Base-by-base conservation (phyloP, 1,140 invertebrate genomes). In the Steinernema khuongi region DNA sequence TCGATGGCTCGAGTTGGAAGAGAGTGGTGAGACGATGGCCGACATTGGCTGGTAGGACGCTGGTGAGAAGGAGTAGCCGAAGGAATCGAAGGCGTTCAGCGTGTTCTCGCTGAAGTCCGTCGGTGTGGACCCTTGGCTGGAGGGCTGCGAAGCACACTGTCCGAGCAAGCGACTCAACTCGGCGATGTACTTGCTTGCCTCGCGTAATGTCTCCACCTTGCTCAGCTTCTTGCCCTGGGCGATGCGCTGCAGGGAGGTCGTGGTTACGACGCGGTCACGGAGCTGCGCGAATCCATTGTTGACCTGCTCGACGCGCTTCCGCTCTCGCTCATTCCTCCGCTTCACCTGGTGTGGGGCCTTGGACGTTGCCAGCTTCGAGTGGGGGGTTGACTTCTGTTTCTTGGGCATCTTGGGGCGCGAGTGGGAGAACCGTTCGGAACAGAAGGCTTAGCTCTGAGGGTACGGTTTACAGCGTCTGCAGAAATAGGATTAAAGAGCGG, bases 131-230 rank as follows among this genome's bases (percentile, higher is more conserved):
- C 7, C n/a, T n/a, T 41, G 36, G 26, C 7, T n/a, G 50, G 19
- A 26, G 26, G 19, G 26, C 36, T 41, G 36, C 36, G 50, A 60
- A 7, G 50, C 66, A 4, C 66, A 67, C 14, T 74, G 31, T 19
- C 72, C 66, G 41, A 75, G 70, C 22, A 72, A 14, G 1, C 36
- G 1, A n/a, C 66, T 43, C 29, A 75, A 32, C 17, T 72, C 32
- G 31, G 44, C 31, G 41, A 75, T 75, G 29, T 72, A 72, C 31
- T 72, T 75, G 60, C 71, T 71, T 32, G 74, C 74, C 60, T 75
- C 70, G 33, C 74, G 70, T 19, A 75, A 70, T 29, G 74, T 75
- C 31, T 75, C 74, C 19, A 71, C 74, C 36, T 75, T 75, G 74
- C 74, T 75, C 36, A 73, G 67, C 50, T 75, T 75, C 70, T 75